These are phyloP conservation scores for Pongo abelii DNA, from an alignment of 2,113 vertebrate genomes.

Conservation along the genomic window DNA sequence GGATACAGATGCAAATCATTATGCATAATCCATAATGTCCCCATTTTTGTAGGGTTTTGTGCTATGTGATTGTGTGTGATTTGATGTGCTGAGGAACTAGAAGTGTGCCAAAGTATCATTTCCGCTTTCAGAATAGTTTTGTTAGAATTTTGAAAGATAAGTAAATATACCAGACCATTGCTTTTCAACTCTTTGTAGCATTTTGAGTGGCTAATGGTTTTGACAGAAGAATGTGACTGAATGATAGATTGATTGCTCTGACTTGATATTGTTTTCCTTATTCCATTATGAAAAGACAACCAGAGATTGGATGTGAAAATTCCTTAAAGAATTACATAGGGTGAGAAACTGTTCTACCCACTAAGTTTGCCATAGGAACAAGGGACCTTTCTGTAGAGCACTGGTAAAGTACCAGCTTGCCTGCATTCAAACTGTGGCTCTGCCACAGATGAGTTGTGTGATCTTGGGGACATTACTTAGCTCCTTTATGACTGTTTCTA, in stretches of 20 bases:
- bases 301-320: conserved; percentile 39
- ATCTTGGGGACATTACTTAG: background rate
- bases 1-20: conserved; percentile 69
- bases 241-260: conserved; percentile 57
- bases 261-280: conserved; percentile 63
- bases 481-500: background rate
- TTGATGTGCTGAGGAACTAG: conserved; percentile 67
- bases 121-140: conserved; percentile 53
- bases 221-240: background rate
- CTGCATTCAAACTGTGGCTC: background rate
- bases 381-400: background rate
- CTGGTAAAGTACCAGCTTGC: background rate
- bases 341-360: conserved; percentile 10
- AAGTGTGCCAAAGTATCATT: conserved; percentile 35
- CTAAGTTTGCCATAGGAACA: background rate
- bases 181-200: background rate
- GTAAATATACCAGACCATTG: conserved; percentile 41
- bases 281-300: conserved; percentile 55
- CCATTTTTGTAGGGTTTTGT: conserved; percentile 53
- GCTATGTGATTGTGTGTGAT: conserved; percentile 63
- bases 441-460: background rate
- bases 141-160: conserved; percentile 58
- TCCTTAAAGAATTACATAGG: background rate
- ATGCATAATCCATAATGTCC: conserved; percentile 35
- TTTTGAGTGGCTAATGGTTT: conserved; percentile 33